phyloP scores from a whole-genome alignment of 2,113 vertebrate species.

The Petroica traversi region DNA sequence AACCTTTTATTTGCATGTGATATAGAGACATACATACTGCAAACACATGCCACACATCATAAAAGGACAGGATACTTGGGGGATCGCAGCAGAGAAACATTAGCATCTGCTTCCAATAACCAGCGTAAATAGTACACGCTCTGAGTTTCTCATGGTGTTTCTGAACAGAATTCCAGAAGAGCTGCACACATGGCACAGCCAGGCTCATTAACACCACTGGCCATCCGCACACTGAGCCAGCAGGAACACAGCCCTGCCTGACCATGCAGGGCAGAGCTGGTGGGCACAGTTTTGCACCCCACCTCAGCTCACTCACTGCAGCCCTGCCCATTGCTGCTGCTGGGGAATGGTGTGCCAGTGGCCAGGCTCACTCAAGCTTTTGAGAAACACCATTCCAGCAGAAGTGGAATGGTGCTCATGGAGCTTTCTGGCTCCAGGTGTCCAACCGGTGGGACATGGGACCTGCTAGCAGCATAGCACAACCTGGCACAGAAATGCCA shows the following conservation, averaged over 20 bases:
- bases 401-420: background rate
- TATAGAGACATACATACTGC: conserved; percentile 65
- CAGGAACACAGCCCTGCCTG: background rate
- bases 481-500: background rate
- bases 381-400: background rate
- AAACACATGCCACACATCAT: conserved; percentile 74
- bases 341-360: background rate
- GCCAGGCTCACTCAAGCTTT: background rate
- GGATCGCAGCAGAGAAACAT: conserved; percentile 59
- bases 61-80: conserved; percentile 73
- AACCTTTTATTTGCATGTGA: conserved; percentile 74
- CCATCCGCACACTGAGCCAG: background rate
- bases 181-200: conserved; percentile 9
- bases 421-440: background rate
- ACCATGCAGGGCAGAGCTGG: background rate
- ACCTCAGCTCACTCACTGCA: background rate
- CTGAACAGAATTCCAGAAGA: conserved; percentile 41
- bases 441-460: accelerated
- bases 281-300: background rate
- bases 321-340: background rate
- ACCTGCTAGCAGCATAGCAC: background rate
- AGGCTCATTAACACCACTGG: background rate
- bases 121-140: conserved; percentile 55
- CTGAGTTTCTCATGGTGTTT: conserved; percentile 64
- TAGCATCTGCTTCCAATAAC: conserved; percentile 68